Evolutionary conservation across 2,888 invertebrate species (phyloP).

Genomic region (Cryptophagus acutangulus): DNA sequence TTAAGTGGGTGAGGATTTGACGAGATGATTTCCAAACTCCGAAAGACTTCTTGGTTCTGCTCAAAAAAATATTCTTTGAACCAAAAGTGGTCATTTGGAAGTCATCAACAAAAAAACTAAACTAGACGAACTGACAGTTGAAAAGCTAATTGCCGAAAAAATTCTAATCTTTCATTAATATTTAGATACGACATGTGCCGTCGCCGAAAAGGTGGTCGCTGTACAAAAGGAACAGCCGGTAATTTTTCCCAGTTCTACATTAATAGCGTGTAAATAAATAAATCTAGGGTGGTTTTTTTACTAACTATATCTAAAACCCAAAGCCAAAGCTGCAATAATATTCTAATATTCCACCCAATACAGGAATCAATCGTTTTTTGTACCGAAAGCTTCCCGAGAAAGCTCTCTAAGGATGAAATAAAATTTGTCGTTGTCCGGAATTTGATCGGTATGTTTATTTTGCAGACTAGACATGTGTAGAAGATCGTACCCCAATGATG

Average conservation of each 20-base stretch:
- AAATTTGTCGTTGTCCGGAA: neutral
- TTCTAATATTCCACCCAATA: no score
- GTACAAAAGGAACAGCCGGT: slow-evolving; percentile 98
- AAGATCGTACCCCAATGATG: slow-evolving; percentile 88
- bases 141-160: no score
- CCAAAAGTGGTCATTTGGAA: no score
- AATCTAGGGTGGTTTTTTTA: neutral
- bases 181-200: slow-evolving; percentile 97
- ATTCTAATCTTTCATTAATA: slow-evolving; percentile 20
- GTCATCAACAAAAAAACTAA: no score
- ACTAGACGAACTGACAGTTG: no score
- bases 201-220: slow-evolving; percentile 92
- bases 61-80: no score
- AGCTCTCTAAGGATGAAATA: no score
- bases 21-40: no score
- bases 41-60: no score
- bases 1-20: no score
- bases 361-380: no score
- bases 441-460: slow-evolving; percentile 47
- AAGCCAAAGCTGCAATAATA: slow-evolving; percentile 1
- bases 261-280: slow-evolving; percentile 17
- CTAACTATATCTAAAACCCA: neutral
- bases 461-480: slow-evolving; percentile 99
- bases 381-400: no score
- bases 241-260: slow-evolving; percentile 46